A percentile compares a stretch with the other conserved stretches of the same genome.
These are phyloP conservation scores for Notamacropus eugenii DNA, from an alignment of 2,797 vertebrate genomes.

Conservation along the genomic window DNA sequence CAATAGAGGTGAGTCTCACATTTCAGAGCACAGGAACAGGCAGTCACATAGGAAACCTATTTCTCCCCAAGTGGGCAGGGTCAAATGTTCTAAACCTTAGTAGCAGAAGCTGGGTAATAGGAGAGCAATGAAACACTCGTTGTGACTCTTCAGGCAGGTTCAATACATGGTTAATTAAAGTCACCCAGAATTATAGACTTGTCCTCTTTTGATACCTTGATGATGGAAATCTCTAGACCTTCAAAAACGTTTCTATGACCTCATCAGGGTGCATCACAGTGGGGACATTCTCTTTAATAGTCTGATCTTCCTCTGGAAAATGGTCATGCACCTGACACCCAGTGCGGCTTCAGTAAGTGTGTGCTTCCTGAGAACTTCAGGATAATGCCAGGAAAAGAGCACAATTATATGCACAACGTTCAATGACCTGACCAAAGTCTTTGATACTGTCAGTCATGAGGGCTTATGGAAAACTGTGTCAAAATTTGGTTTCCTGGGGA, in stretches of 20 bases:
- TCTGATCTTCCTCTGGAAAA: background rate
- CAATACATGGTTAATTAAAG: background rate
- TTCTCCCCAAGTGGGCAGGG: background rate
- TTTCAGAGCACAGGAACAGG: background rate
- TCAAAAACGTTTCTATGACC: background rate
- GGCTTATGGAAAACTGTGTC: background rate
- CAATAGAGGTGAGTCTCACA: background rate
- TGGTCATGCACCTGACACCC: background rate
- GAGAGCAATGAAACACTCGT: background rate
- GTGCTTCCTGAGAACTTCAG: background rate
- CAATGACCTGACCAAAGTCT: background rate
- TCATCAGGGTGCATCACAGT: background rate
- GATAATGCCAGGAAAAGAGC: background rate
- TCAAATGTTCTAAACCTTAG: background rate
- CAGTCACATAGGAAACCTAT: background rate
- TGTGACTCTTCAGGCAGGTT: background rate
- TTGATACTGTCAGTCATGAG: background rate
- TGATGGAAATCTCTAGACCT: background rate
- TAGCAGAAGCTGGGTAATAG: background rate
- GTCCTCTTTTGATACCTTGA: background rate
- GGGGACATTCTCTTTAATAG: background rate
- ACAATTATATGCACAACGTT: rapidly evolving
- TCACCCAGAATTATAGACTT: background rate
- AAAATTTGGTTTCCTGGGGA: background rate
- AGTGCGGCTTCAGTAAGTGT: background rate